These are phyloP conservation scores for Catostylus mosaicus DNA, from an alignment of 30 jellyfish, hydroid and myxozoan genomes.

Conservation along the genomic window DNA sequence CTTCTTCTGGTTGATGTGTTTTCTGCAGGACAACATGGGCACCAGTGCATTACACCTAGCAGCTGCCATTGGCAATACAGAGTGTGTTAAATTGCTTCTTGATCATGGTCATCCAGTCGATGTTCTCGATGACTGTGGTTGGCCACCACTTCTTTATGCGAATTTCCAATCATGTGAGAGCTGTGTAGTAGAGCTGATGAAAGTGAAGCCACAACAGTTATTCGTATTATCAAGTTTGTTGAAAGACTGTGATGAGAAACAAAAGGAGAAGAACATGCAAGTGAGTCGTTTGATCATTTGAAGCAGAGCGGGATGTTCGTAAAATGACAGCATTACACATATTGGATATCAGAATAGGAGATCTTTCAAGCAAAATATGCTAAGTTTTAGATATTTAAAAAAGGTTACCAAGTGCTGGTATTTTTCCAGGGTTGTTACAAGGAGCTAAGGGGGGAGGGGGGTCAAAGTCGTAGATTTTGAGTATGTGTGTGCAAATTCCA, in stretches of 20 bases:
- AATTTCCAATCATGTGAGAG: conserved; percentile 77
- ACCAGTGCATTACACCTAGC: conserved; percentile 88
- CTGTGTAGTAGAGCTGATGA: conserved; percentile 76
- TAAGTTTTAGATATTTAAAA: too few species aligned
- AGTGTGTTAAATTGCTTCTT: conserved; percentile 65
- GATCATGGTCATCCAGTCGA: conserved; percentile 77
- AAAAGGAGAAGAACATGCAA: conserved; percentile 67
- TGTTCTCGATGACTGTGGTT: conserved; percentile 79
- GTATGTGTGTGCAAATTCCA: too few species aligned
- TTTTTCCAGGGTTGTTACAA: too few species aligned
- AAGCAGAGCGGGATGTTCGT: too few species aligned
- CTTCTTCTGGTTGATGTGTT: background rate
- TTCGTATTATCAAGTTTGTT: conserved; percentile 68
- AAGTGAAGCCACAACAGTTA: conserved; percentile 76
- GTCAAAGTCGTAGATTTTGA: too few species aligned
- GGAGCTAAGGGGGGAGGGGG: too few species aligned
- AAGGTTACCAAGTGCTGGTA: too few species aligned
- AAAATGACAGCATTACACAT: too few species aligned
- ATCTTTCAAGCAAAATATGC: too few species aligned
- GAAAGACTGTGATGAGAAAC: conserved; percentile 41
- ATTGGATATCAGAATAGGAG: too few species aligned
- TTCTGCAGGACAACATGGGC: conserved; percentile 77
- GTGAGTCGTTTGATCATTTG: background rate
- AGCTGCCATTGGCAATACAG: conserved; percentile 80
- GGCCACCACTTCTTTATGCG: conserved; percentile 96